Conservation (phyloP, 2,113 vertebrate genomes). For the Tyrannus savana region DNA sequence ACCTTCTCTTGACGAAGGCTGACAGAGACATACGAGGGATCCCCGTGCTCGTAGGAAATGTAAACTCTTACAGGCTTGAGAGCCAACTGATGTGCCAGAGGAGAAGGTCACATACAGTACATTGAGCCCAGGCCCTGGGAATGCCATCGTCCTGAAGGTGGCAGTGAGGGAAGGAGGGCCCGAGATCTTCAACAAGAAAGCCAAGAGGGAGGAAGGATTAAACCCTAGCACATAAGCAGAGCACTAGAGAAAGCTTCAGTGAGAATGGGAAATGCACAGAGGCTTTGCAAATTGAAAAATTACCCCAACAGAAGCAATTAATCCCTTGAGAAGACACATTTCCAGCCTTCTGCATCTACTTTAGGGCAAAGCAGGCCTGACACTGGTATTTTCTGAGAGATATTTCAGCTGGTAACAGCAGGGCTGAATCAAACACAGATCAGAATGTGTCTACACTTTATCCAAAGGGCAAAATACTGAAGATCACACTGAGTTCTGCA, state of each 20-base stretch:
- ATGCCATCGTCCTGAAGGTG: background rate
- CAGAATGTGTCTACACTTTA: background rate
- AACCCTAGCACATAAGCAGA: background rate
- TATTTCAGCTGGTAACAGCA: background rate
- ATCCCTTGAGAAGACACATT: background rate
- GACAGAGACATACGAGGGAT: background rate
- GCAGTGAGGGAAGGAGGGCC: background rate
- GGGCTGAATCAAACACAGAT: background rate
- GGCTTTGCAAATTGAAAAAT: background rate
- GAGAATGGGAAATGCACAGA: background rate
- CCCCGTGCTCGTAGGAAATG: background rate
- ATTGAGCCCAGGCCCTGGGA: background rate
- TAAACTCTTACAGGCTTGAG: background rate
- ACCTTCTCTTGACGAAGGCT: background rate
- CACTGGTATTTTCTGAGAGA: background rate
- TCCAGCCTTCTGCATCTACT: background rate
- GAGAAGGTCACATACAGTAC: slow-evolving; percentile 53
- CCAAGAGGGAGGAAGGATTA: background rate
- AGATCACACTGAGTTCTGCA: background rate
- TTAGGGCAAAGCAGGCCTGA: background rate
- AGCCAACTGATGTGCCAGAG: background rate
- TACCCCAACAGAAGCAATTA: background rate
- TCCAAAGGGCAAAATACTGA: background rate
- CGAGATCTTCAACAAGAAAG: background rate
- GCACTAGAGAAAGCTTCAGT: background rate